Percentiles rank a stretch among this genome's conserved stretches.
Evolutionary conservation across 2,888 invertebrate species (phyloP).

Genomic region (Stenurella melanura): DNA sequence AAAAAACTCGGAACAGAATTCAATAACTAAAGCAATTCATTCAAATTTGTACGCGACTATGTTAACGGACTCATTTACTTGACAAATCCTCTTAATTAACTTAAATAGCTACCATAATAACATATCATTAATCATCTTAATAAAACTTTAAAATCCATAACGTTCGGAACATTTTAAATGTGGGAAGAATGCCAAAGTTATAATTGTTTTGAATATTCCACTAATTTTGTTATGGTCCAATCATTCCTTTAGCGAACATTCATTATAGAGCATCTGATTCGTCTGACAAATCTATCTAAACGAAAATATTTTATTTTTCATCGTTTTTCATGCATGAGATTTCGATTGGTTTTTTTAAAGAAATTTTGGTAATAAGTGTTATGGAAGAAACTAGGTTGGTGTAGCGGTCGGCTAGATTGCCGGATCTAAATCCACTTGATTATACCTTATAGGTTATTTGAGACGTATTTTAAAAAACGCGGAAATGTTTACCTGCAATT

Average conservation of each 20-base stretch:
- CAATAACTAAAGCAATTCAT: conserved; percentile 25
- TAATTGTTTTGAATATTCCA: conserved; percentile 38
- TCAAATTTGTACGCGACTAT: conserved; percentile 30
- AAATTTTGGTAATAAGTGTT: no score
- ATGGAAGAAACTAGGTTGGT: no score
- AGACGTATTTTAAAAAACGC: no score
- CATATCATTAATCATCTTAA: conserved; percentile 51
- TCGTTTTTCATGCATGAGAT: no score
- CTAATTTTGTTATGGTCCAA: conserved; percentile 33
- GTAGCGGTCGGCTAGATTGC: no score
- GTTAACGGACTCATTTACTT: conserved; percentile 48
- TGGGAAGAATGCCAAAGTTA: conserved; percentile 39
- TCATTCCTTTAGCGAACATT: conserved; percentile 24
- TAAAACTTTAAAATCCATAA: conserved; percentile 43
- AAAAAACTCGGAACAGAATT: conserved; percentile 5
- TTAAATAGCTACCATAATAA: conserved; percentile 51
- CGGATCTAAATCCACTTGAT: no score
- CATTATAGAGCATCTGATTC: not conserved
- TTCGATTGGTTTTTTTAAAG: no score
- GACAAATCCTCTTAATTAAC: conserved; percentile 55
- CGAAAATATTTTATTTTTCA: no score
- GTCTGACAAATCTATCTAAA: no score
- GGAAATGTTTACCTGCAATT: no score
- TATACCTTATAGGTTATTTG: no score
- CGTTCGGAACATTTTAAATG: conserved; percentile 30